These are phyloP conservation scores for Tetrapedia diversipes DNA, from an alignment of 2,888 invertebrate genomes.

Conservation along the genomic window DNA sequence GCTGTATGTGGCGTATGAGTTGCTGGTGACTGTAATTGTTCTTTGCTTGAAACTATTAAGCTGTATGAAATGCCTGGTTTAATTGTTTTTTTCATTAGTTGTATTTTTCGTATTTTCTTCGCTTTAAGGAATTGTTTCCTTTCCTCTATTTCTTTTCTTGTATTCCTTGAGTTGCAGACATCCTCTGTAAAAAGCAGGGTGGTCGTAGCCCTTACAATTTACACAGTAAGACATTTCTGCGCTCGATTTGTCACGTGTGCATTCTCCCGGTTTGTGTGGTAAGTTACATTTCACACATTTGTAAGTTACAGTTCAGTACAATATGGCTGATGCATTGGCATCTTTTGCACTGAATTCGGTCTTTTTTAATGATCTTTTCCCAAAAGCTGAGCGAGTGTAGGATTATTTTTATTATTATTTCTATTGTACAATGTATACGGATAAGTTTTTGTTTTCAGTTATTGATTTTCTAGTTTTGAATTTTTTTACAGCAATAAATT, in stretches of 20 bases:
- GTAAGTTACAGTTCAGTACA: slow-evolving; percentile 52
- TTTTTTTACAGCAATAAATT: slow-evolving; percentile 35
- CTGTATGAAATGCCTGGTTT: neutral
- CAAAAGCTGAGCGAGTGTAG: slow-evolving; percentile 41
- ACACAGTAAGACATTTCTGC: neutral
- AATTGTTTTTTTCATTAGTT: neutral
- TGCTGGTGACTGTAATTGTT: too few relatives aligned
- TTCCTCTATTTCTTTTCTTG: neutral
- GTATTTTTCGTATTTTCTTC: neutral
- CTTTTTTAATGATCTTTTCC: slow-evolving; percentile 49
- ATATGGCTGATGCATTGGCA: slow-evolving; percentile 45
- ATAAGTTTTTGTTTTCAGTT: slow-evolving; percentile 16
- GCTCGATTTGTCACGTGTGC: neutral
- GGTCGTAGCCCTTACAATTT: slow-evolving; percentile 33
- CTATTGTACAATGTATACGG: slow-evolving; percentile 41
- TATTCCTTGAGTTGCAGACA: slow-evolving; percentile 30
- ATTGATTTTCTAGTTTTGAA: slow-evolving; percentile 45
- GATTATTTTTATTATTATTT: slow-evolving; percentile 35
- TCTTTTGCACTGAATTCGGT: slow-evolving; percentile 19
- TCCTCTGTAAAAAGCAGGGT: slow-evolving; percentile 54
- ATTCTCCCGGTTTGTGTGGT: slow-evolving; percentile 43
- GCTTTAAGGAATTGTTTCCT: neutral
- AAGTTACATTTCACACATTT: slow-evolving; percentile 53
- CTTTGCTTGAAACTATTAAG: neutral
- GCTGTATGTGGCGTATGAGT: too few relatives aligned